Evolutionary conservation across 1,140 invertebrate species (phyloP).

Genomic region (Berghia stephanieae): DNA sequence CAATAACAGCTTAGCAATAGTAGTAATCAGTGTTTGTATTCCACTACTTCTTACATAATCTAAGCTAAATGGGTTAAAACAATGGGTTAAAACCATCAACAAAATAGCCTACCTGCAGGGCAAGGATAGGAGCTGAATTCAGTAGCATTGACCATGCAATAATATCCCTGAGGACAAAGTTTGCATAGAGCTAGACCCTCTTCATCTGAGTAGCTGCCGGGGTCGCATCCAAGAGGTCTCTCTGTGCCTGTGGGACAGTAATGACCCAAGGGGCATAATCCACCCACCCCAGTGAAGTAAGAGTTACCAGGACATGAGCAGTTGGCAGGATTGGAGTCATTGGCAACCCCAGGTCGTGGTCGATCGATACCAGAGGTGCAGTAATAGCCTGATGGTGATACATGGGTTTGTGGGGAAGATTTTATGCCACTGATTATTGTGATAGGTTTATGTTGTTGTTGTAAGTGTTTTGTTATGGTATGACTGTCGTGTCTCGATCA

Average conservation of each 20-base stretch:
- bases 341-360: constrained; percentile 47
- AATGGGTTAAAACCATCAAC: not conserved
- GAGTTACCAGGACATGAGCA: constrained; percentile 48
- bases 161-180: constrained; percentile 54
- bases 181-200: constrained; percentile 48
- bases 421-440: too few relatives aligned
- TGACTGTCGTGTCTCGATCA: too few relatives aligned
- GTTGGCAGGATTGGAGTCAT: constrained; percentile 44
- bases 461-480: too few relatives aligned
- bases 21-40: not conserved
- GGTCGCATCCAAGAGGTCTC: constrained; percentile 45
- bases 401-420: too few relatives aligned
- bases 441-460: too few relatives aligned
- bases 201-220: constrained; percentile 56
- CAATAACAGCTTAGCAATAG: too few relatives aligned
- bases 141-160: constrained; percentile 51
- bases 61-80: too few relatives aligned
- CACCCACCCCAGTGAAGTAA: constrained; percentile 55
- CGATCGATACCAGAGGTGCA: constrained; percentile 61
- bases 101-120: constrained; percentile 45
- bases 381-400: constrained; percentile 48
- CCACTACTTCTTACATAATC: too few relatives aligned
- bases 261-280: constrained; percentile 59
- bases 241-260: constrained; percentile 54
- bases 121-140: constrained; percentile 47